A percentile compares a stretch with the other conserved stretches of the same genome.
Evolutionary conservation across 2,113 vertebrate species (phyloP).

Genomic region (Leucosticte australis): DNA sequence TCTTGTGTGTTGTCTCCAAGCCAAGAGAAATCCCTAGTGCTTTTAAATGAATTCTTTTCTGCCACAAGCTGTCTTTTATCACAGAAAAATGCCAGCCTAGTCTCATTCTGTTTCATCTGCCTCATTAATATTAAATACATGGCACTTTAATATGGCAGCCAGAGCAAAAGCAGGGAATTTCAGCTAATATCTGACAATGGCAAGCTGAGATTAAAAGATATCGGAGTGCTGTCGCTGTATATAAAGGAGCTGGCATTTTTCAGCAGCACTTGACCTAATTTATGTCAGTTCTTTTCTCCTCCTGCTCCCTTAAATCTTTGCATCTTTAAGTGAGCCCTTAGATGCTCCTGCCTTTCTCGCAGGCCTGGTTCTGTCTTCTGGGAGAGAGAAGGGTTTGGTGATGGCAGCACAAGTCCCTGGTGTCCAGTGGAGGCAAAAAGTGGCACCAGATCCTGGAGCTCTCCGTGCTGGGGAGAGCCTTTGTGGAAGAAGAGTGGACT

Average conservation of each 20-base stretch:
- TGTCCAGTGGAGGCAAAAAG: background rate
- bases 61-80: slow-evolving; percentile 5
- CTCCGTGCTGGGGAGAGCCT: background rate
- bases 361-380: background rate
- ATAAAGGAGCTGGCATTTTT: slow-evolving; percentile 47
- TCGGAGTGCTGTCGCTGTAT: background rate
- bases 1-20: background rate
- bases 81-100: background rate
- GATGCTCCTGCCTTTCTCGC: accelerated
- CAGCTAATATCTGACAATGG: slow-evolving; percentile 32
- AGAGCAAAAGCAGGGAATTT: background rate
- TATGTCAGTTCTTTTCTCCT: background rate
- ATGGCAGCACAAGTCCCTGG: background rate
- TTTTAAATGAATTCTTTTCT: background rate
- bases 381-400: background rate
- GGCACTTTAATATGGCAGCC: background rate
- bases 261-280: slow-evolving; percentile 30
- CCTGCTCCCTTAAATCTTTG: background rate
- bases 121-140: slow-evolving; percentile 50
- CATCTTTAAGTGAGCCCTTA: background rate
- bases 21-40: background rate
- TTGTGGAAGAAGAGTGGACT: background rate
- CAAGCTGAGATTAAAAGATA: slow-evolving; percentile 22
- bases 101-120: slow-evolving; percentile 23
- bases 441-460: background rate